Evolutionary conservation across 2,888 invertebrate species (phyloP), one percentile per base, ranked within the genome.

Genomic region (Hypselothyrea guttata): DNA sequence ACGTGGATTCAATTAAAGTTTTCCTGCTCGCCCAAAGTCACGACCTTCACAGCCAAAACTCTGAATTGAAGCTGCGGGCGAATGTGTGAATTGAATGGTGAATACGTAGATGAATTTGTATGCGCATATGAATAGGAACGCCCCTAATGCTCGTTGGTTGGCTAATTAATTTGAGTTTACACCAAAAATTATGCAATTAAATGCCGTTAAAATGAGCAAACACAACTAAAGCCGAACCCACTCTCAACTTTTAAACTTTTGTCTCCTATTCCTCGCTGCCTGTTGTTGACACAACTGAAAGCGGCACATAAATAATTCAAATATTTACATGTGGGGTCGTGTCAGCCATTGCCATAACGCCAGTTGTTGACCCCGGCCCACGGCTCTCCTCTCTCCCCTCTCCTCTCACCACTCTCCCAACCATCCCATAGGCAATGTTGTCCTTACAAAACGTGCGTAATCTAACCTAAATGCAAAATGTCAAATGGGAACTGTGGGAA

Each of bases 301-400:
- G 84, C 76, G 64, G 60, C 71, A 71, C 86, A 86, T 81, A 84
- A 81, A 81, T 79, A 84, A 81, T 84, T 76, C 49, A 76, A 67
- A 75, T 84, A 84, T 81, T 85, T 79, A 63, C 84, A 71, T 59
- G 54, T 45, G 41, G 41, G 41, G 55, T 40, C 42, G 63, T 41
- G 49, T 37, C 30, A 31, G 41, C 22, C 28, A 8, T 8, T 35
- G 54, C 27, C 30, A 30, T 13, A 8, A 33, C 48, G 7, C 12
- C 55, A 33, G 68, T 49, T 38, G 52, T 28, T 53, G 16, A 16
- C 18, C 16, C 37, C 18, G n/a, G 0, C 5, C 16, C n/a, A 4
- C 35, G 9, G 9, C 3, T 9, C 5, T 7, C 4, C 18, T 7
- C 37, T 2, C 3, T 8, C 35, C 8, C 4, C 11, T 34, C 12